These are phyloP conservation scores for Otus sunia DNA, from an alignment of 2,113 vertebrate genomes.

Conservation along the genomic window DNA sequence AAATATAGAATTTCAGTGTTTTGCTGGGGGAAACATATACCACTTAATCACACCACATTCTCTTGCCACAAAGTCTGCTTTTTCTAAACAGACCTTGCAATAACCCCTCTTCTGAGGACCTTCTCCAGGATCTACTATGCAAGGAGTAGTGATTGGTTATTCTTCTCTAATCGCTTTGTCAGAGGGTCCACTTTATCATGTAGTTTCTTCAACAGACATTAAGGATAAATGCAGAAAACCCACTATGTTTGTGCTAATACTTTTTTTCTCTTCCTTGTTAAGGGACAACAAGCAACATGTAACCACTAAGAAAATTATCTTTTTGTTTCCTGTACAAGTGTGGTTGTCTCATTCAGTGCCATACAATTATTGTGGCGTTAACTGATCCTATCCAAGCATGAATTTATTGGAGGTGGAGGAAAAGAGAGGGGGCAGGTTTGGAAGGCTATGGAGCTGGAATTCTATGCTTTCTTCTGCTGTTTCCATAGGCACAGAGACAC, in stretches of 20 bases:
- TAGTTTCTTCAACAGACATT: neutral
- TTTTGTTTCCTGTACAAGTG: neutral
- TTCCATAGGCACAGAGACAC: neutral
- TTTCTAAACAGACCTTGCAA: neutral
- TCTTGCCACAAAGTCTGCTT: neutral
- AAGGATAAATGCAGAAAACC: neutral
- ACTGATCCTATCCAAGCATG: neutral
- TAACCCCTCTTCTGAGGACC: neutral
- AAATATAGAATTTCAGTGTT: neutral
- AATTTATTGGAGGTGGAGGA: neutral
- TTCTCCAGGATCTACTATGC: neutral
- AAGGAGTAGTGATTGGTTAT: neutral
- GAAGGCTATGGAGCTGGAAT: neutral
- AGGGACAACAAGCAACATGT: neutral
- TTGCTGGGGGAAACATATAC: neutral
- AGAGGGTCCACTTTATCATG: neutral
- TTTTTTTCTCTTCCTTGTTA: neutral
- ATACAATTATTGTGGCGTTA: neutral
- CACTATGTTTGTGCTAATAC: neutral
- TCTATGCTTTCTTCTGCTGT: neutral
- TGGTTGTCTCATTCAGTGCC: neutral
- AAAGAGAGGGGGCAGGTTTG: neutral
- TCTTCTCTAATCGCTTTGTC: neutral
- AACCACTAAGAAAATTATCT: neutral
- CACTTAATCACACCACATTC: neutral